Base-by-base conservation (phyloP, 2,888 invertebrate genomes). In the Gibbula magus region DNA sequence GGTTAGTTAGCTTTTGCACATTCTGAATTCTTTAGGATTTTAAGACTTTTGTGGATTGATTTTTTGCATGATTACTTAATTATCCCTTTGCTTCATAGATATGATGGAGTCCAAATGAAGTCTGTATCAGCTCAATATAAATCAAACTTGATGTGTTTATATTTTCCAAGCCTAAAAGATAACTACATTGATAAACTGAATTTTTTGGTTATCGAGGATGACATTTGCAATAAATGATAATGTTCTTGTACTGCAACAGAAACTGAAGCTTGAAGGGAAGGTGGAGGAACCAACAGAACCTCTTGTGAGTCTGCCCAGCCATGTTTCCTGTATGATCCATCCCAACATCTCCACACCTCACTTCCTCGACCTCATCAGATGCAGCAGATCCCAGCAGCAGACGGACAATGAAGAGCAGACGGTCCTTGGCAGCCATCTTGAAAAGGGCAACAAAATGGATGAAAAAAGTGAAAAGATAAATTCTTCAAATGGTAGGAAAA, bases 281-380 rank as follows among this genome's bases (percentile, higher is more conserved):
- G 45, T 39, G 18, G 20, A 73, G 3, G 73, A 73, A 35, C 10
- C 16, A 35, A 2, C 35, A 8, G 35, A 39, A 22, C 70, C 18
- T 39, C 18, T 2, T 18, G 73, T 29, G 20, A n/a, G 18, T 16
- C 79, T 85, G 18, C 89, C 89, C 8, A 81, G 82, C 81, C 90
- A 90, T 84, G 84, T 90, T 56, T 87, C 88, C 8, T 86, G 86
- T 75, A 84, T 83, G 82, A 89, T 90, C 35, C 82, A 86, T 39
- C 84, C 89, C 25, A 80, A 85, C 73, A 87, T 88, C 54, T 80
- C 88, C 32, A 77, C 84, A 22, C 76, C 81, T 18, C 83, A 88
- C 2, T 90, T 90, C 74, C 82, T 89, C 5, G 54, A 81, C 16
- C 75, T 86, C 10, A 52, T 86, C 1, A 70, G 83, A 39, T 20